Evolutionary conservation across 2,888 invertebrate species (phyloP).

Genomic region (Diloba caeruleocephala): DNA sequence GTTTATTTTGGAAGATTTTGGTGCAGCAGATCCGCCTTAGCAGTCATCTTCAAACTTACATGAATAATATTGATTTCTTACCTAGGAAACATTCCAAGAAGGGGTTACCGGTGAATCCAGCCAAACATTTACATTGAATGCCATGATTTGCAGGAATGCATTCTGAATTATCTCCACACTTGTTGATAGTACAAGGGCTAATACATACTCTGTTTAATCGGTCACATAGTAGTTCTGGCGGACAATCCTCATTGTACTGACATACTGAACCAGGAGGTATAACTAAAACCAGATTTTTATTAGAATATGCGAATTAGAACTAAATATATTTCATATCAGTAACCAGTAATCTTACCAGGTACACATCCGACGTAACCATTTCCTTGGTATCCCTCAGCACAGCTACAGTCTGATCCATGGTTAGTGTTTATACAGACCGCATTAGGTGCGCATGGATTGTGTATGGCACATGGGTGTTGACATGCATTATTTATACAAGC

Average conservation of each 20-base stretch:
- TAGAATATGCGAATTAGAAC: slow-evolving; percentile 1
- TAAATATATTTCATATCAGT: neutral
- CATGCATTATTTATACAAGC: slow-evolving; percentile 96
- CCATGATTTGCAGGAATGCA: slow-evolving; percentile 93
- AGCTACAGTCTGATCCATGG: slow-evolving; percentile 96
- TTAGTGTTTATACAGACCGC: slow-evolving; percentile 96
- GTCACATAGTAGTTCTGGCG: slow-evolving; percentile 95
- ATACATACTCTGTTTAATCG: slow-evolving; percentile 95
- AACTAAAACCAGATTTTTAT: slow-evolving; percentile 68
- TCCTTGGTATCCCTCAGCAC: slow-evolving; percentile 95
- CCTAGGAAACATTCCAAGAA: slow-evolving; percentile 92
- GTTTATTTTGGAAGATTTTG: too few relatives aligned
- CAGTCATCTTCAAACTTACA: too few relatives aligned
- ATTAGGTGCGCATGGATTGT: slow-evolving; percentile 95
- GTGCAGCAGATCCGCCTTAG: too few relatives aligned
- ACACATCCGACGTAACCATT: slow-evolving; percentile 95
- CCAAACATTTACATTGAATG: slow-evolving; percentile 92
- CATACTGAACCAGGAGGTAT: slow-evolving; percentile 89
- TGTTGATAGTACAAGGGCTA: slow-evolving; percentile 93
- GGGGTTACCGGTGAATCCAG: slow-evolving; percentile 93
- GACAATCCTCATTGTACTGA: slow-evolving; percentile 97
- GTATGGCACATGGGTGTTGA: slow-evolving; percentile 95
- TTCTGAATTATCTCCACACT: slow-evolving; percentile 95
- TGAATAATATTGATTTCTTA: slow-evolving; percentile 58
- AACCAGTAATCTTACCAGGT: slow-evolving; percentile 89